A percentile compares a stretch with the other conserved stretches of the same genome.
Conservation (phyloP, 2,888 invertebrate species). For the Caenorhabditis japonica region DNA sequence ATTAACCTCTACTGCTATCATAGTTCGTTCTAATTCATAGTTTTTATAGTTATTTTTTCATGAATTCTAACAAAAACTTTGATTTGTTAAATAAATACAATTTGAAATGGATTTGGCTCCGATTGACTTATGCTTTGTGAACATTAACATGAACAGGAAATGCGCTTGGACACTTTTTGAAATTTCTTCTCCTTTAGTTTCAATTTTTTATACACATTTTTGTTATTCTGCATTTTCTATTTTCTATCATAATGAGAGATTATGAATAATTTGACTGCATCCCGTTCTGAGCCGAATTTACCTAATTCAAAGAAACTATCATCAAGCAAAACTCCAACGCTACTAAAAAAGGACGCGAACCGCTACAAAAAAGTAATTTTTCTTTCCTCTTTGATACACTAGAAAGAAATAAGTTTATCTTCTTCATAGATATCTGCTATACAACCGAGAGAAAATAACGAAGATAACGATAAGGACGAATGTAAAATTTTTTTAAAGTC, state of each 20-base stretch:
- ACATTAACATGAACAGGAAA: no score
- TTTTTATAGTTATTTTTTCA: no score
- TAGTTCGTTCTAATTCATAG: no score
- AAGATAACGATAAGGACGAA: constrained; percentile 58
- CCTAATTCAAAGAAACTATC: constrained; percentile 11
- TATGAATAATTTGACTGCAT: constrained; percentile 36
- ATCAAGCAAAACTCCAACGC: constrained; percentile 12
- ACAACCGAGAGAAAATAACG: constrained; percentile 37
- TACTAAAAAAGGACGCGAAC: constrained; percentile 23
- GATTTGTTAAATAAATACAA: no score
- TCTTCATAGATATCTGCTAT: constrained; percentile 21
- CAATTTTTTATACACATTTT: not conserved
- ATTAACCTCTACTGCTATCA: no score
- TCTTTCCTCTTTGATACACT: no score
- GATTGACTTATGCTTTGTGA: no score
- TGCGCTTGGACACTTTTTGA: no score
- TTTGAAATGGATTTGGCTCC: no score
- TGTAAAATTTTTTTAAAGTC: constrained; percentile 46
- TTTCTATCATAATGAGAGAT: constrained; percentile 9
- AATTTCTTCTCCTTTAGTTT: not conserved
- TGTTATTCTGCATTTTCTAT: no score
- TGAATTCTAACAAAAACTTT: no score
- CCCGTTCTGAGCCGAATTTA: constrained; percentile 37
- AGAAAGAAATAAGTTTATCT: constrained; percentile 3
- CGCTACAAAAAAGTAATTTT: constrained; percentile 40